Conservation (phyloP, 2,113 vertebrate species). For the Nicator chloris region DNA sequence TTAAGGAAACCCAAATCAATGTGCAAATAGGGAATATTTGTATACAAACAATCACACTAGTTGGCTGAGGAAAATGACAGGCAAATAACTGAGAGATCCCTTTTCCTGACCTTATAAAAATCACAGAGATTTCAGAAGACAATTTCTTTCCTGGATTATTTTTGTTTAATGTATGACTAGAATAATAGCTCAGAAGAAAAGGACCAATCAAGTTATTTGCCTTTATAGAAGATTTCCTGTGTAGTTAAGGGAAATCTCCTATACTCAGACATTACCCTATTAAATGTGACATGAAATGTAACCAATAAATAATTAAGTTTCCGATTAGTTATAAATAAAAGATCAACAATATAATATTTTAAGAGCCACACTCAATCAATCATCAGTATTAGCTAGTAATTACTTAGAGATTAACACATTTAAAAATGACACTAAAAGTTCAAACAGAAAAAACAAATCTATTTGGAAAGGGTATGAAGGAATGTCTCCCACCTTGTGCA, state of each 20-base stretch:
- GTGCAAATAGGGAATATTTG: not conserved
- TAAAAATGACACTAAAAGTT: not conserved
- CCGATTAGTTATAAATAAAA: slow-evolving; percentile 32
- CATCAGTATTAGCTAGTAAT: not conserved
- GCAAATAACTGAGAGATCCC: not conserved
- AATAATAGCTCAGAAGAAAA: slow-evolving; percentile 26
- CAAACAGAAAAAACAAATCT: not conserved
- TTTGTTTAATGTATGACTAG: not conserved
- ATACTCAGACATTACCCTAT: not conserved
- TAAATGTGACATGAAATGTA: slow-evolving; percentile 25
- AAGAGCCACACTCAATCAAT: not conserved
- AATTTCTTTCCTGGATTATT: not conserved
- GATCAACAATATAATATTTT: slow-evolving; percentile 14
- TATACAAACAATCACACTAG: not conserved
- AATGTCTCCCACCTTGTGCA: not conserved
- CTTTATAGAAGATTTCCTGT: not conserved
- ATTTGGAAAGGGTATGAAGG: not conserved
- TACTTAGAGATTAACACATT: not conserved
- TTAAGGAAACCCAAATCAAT: not conserved
- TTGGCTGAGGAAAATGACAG: not conserved
- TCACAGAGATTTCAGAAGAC: not conserved
- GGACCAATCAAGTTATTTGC: not conserved
- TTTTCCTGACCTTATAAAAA: slow-evolving; percentile 5
- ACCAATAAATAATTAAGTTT: slow-evolving; percentile 27
- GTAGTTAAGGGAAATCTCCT: not conserved